Percentiles rank a stretch among this genome's conserved stretches.
Evolutionary conservation across 1,140 invertebrate species (phyloP).

Genomic region (Centruroides sculpturatus): DNA sequence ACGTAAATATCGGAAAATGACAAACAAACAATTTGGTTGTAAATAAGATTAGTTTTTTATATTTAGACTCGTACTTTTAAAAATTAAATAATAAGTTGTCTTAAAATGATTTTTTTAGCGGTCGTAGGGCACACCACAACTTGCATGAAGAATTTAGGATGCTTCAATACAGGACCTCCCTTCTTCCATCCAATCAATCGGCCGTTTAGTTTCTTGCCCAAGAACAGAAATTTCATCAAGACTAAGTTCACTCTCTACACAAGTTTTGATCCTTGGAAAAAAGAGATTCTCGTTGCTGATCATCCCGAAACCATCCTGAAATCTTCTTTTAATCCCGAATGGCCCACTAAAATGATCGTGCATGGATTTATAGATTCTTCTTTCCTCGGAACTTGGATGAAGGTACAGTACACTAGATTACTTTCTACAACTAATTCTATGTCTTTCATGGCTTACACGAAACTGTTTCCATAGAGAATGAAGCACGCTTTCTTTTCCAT

Average conservation of each 20-base stretch:
- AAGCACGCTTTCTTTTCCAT: neutral
- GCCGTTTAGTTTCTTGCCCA: slow-evolving; percentile 60
- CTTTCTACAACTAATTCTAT: neutral
- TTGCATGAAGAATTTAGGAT: slow-evolving; percentile 39
- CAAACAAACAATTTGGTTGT: no score
- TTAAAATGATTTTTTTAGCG: no score
- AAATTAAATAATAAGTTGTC: no score
- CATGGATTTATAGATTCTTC: slow-evolving; percentile 45
- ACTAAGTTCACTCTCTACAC: slow-evolving; percentile 35
- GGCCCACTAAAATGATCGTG: slow-evolving; percentile 56
- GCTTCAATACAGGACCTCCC: slow-evolving; percentile 60
- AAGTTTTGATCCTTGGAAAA: slow-evolving; percentile 28
- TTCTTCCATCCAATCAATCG: slow-evolving; percentile 51
- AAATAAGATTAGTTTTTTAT: no score
- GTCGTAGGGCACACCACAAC: neutral
- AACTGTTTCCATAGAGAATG: neutral
- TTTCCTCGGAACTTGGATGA: slow-evolving; percentile 5
- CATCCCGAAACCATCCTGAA: slow-evolving; percentile 28
- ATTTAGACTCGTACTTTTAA: no score
- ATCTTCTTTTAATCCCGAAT: slow-evolving; percentile 24
- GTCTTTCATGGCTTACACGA: neutral
- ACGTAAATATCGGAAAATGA: no score
- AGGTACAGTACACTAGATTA: neutral
- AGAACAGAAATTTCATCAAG: slow-evolving; percentile 40
- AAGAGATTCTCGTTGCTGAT: neutral